These are phyloP conservation scores for Busseola fusca DNA, from an alignment of 2,888 invertebrate genomes.

Conservation along the genomic window DNA sequence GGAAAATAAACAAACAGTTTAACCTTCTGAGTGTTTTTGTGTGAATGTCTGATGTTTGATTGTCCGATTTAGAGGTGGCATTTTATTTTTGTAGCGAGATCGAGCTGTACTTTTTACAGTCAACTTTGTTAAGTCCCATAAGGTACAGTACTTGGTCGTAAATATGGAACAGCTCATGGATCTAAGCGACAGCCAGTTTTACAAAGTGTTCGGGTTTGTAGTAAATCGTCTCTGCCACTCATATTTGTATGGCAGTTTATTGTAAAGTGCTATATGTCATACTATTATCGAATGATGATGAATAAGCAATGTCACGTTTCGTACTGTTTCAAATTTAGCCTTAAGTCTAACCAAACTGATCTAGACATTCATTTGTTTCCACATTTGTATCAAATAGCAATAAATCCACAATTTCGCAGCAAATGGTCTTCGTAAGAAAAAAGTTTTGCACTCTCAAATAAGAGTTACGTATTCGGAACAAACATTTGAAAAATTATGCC, in stretches of 20 bases:
- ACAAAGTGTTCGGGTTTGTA: background rate
- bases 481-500: slow-evolving; percentile 85
- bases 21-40: slow-evolving; percentile 42
- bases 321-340: background rate
- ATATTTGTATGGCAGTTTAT: background rate
- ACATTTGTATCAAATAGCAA: slow-evolving; percentile 5
- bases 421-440: slow-evolving; percentile 23
- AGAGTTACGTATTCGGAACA: slow-evolving; percentile 69
- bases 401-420: slow-evolving; percentile 24
- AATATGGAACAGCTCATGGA: background rate
- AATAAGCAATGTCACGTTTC: background rate
- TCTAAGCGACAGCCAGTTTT: background rate
- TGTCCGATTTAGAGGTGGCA: background rate
- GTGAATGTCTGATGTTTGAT: slow-evolving; percentile 14
- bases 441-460: slow-evolving; percentile 55
- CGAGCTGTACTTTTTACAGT: background rate
- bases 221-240: background rate
- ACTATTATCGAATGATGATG: background rate
- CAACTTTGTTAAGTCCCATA: background rate
- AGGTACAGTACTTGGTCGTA: background rate
- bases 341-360: background rate
- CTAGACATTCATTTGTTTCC: background rate
- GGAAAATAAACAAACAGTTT: slow-evolving; percentile 64
- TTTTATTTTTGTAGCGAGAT: slow-evolving; percentile 12
- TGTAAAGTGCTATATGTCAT: background rate